A percentile compares a stretch with the other conserved stretches of the same genome.
These are phyloP conservation scores for Brachionus koreanus DNA, from an alignment of 1,140 invertebrate genomes.

Conservation along the genomic window DNA sequence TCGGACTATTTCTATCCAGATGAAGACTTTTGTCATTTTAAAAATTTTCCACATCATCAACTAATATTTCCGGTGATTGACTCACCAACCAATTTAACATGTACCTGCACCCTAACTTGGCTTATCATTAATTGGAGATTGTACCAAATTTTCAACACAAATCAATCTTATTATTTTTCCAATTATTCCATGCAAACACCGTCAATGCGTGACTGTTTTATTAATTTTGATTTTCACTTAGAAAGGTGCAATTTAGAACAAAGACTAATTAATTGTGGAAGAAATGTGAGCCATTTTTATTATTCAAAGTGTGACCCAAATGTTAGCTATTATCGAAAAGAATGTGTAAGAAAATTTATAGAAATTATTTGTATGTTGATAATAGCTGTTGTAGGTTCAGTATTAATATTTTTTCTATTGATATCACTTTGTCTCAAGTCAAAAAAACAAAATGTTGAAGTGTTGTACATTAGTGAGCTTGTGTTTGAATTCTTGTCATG, in stretches of 20 bases:
- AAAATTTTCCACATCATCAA: slow-evolving; percentile 6
- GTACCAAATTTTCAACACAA: neutral
- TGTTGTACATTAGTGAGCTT: neutral
- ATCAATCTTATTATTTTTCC: neutral
- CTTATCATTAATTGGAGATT: neutral
- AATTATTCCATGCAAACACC: neutral
- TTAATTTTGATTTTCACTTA: neutral
- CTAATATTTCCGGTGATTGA: neutral
- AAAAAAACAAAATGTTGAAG: neutral
- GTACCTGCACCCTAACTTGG: slow-evolving; percentile 25
- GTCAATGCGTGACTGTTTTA: neutral
- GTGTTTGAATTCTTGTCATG: neutral
- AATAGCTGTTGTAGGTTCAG: neutral
- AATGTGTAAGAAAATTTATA: neutral
- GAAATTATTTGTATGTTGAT: neutral
- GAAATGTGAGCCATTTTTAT: neutral
- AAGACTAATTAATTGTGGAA: neutral
- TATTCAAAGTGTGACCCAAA: neutral
- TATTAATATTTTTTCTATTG: neutral
- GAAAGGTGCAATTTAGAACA: neutral
- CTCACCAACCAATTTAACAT: neutral
- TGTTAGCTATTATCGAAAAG: neutral
- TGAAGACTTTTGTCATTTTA: no score
- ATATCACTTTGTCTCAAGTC: neutral
- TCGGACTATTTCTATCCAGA: slow-evolving; percentile 11